Evolutionary conservation across 2,797 vertebrate genomes (phyloP), one percentile per base, ranked within the genome.

Genomic region (Siniperca obscura): DNA sequence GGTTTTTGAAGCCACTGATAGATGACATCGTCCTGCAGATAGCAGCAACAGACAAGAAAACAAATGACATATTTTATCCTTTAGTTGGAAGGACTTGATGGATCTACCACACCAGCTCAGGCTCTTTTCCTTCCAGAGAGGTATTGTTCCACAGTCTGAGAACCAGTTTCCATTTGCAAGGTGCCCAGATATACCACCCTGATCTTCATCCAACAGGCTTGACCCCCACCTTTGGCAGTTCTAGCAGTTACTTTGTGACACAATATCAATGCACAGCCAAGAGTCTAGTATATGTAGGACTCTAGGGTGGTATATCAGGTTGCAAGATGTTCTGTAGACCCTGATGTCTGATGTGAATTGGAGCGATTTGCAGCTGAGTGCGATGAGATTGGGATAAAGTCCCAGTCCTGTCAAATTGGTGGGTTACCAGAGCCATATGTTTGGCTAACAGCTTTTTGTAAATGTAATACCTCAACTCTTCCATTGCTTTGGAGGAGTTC

Each of bases 341-440:
- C 34, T 69, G 16, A 42, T 62, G 25, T 52, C 25, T 42, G 27
- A 70, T 44, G 30, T 60, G 25, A 19, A 36, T 44, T 52, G 22
- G 53, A 60, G 27, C 14, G 6, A 19, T 48, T 25, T 62, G 56
- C 16, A 68, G 27, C 42, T 27, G 13, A 57, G 34, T 46, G 53
- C 50, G 17, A 66, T 36, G 46, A 60, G 4, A 59, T 1, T 50
- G 30, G 11, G 7, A 44, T 56, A 25, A 78, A 65, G 42, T 55
- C 46, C 55, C 21, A n/a, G 42, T 46, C 25, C 67, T 70, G 61
- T 70, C 69, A 69, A 65, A 50, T 10, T 40, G 10, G 3, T 55
- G 7, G 19, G 13, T 36, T 65, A 64, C 40, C 7, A 2, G 56
- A 27, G 60, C 36, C 42, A 50, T 52, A 81, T 73, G 59, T 80